Percentiles rank a stretch among this genome's conserved stretches.
phyloP scores from a whole-genome alignment of 2,888 invertebrate species.

The Gastracanthus pulcherrimus region DNA sequence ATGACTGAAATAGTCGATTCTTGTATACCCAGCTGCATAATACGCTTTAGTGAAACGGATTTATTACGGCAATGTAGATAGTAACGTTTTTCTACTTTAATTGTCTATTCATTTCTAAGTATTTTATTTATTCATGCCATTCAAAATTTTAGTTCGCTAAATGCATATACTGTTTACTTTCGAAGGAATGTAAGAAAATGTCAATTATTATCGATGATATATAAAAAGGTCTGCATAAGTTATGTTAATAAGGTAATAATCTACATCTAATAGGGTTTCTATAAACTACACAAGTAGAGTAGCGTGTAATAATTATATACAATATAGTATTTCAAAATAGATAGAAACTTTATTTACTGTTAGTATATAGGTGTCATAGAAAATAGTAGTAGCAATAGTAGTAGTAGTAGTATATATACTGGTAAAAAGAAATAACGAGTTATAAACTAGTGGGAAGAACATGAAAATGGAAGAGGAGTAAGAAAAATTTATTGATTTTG shows the following conservation, averaged over 20 bases:
- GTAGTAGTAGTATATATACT: neutral
- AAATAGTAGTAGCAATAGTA: neutral
- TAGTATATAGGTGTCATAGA: neutral
- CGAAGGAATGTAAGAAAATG: no score
- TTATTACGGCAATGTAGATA: no score
- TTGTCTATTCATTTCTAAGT: no score
- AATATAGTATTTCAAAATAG: neutral
- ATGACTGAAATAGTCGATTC: no score
- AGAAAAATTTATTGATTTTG: constrained; percentile 32
- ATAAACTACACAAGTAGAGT: constrained; percentile 18
- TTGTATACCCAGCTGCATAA: no score
- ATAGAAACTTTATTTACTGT: neutral
- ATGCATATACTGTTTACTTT: no score
- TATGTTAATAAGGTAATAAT: neutral
- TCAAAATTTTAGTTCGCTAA: no score
- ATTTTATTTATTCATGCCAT: no score
- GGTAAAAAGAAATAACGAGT: neutral
- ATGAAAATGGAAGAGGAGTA: neutral
- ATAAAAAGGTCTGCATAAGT: neutral
- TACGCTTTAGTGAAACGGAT: no score
- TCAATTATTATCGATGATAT: neutral
- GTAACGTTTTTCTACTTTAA: no score
- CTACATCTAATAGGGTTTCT: neutral
- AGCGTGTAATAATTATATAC: neutral
- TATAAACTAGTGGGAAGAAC: neutral